Base-by-base conservation (phyloP, 2,797 vertebrate species). In the Menidia menidia region DNA sequence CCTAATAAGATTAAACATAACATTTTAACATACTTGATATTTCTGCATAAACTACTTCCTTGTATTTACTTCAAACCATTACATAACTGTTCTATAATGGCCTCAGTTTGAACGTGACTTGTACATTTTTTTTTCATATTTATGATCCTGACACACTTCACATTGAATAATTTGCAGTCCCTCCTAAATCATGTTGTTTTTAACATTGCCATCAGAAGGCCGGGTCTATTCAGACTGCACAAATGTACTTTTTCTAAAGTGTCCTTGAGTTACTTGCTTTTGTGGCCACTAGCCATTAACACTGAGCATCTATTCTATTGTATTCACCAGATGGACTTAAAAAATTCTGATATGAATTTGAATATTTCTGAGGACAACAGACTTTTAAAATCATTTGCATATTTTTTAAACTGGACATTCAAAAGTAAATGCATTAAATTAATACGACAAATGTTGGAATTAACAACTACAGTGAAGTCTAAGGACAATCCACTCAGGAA, bases 191-290 rank as follows among this genome's bases (percentile, higher is more conserved):
- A 39, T 39, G 2, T 39, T 52, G 16, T 18, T 18, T 19, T 48
- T 19, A 53, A 42, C 52, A n/a, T 12, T 0, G 9, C 41, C 66
- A 42, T 64, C 41, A 81, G 62, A 9, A 15, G 66, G 65, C 56
- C 41, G 65, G 54, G 51, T 66, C 12, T 68, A 51, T 67, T 74
- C 61, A 72, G 71, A 58, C 60, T 12, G 71, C 64, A 61, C 43
- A 64, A 66, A 5, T 61, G 48, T 42, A 52, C 41, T 19, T 60
- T 51, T 42, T 25, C 45, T n/a, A 52, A 53, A 25, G 13, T 75
- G 81, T 58, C 62, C 43, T 71, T 75, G 32, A 7, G 31, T n/a
- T 55, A 58, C 60, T 45, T 45, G 60, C 64, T 3, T 5, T 35
- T 42, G 14, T 43, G 70, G 6, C 55, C 53, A 44, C 30, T 6